Evolutionary conservation across 2,888 invertebrate genomes (phyloP), one percentile per base, ranked within the genome.

Genomic region (Scrobipalpa atriplicella): DNA sequence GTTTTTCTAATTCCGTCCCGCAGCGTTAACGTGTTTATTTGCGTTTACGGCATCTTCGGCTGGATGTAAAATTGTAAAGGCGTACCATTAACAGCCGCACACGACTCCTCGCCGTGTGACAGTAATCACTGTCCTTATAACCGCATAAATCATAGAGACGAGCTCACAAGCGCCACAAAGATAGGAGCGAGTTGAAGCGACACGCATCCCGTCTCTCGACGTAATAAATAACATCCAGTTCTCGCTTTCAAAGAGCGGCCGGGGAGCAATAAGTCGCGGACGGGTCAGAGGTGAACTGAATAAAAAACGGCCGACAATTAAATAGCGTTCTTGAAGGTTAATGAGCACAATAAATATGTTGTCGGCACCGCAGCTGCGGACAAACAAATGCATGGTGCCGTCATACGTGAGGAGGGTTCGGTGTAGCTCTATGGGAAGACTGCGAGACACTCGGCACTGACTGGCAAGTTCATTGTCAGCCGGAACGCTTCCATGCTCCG

Each of bases 241-340:
- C 88, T 87, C 84, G 85, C 89, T 90, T 91, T 91, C 90, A 90
- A 89, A 91, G 90, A 86, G 85, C 83, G 86, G 78, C 89, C 89
- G 90, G 86, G 87, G 86, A 89, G 91, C 88, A 89, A 92, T 91
- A 91, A 92, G 92, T 92, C 89, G 87, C 85, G 81, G 83, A 83
- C 85, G 88, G 92, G 92, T 91, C 91, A 92, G 79, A 92, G 92
- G 92, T 92, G 92, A 92, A 83, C 84, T 90, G 90, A 89, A 92
- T 92, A 92, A 92, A 92, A 92, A 92, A 92, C 92, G 90, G 88
- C 89, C 90, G 87, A 92, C 92, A 92, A 92, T 92, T 92, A 92
- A 92, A 92, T 92, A 90, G 91, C 90, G 92, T 90, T 92, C 92
- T 91, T 89, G 89, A 92, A 92, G 92, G 92, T 92, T 92, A 92